These are phyloP conservation scores for Cheilosia soror DNA, from an alignment of 2,888 invertebrate genomes.

Conservation along the genomic window DNA sequence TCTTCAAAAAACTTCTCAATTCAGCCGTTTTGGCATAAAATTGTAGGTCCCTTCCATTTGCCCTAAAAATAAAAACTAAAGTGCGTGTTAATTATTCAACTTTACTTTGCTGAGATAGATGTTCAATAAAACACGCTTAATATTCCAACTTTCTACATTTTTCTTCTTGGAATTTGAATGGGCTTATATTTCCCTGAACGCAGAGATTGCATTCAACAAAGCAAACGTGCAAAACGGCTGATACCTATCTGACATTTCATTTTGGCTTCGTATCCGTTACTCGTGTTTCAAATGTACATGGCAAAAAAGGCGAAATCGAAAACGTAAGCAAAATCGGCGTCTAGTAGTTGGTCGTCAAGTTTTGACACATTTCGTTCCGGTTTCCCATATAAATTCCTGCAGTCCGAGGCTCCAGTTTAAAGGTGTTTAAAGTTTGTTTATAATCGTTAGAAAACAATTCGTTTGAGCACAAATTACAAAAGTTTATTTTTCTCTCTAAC, in stretches of 20 bases:
- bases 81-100: too few relatives aligned
- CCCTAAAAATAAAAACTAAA: too few relatives aligned
- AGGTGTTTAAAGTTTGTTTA: constrained; percentile 3
- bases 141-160: not conserved
- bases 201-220: not conserved
- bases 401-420: constrained; percentile 37
- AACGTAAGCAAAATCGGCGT: constrained; percentile 65
- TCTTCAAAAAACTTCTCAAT: too few relatives aligned
- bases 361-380: constrained; percentile 56
- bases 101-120: too few relatives aligned
- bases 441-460: not conserved
- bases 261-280: constrained; percentile 17
- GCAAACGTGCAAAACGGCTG: constrained; percentile 17
- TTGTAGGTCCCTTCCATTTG: too few relatives aligned
- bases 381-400: constrained; percentile 5
- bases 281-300: not conserved
- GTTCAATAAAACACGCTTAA: not conserved
- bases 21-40: too few relatives aligned
- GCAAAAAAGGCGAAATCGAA: constrained; percentile 8
- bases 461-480: not conserved
- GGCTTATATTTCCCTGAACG: constrained; percentile 33
- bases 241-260: constrained; percentile 28
- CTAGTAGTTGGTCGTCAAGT: constrained; percentile 25
- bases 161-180: too few relatives aligned
- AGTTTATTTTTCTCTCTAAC: not conserved